Conservation (phyloP, 1,140 invertebrate genomes). For the Listronotus oregonensis region DNA sequence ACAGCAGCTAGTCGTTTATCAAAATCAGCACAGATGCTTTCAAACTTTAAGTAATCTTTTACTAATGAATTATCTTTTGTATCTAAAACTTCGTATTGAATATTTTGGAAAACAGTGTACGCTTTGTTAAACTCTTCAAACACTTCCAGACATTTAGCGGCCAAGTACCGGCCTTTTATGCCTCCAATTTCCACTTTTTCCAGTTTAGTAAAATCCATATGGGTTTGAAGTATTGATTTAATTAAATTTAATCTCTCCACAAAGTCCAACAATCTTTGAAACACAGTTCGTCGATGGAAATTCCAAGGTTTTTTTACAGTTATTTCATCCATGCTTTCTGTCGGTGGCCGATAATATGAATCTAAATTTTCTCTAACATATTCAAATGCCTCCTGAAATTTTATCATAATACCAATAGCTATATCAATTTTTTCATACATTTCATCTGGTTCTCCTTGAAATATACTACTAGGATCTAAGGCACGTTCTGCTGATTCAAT, state of each 20-base stretch:
- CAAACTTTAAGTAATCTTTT: conserved; percentile 67
- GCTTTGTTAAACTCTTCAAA: conserved; percentile 74
- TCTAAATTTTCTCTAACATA: conserved; percentile 62
- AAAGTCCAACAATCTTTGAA: conserved; percentile 72
- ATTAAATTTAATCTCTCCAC: conserved; percentile 64
- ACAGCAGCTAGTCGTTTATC: conserved; percentile 77
- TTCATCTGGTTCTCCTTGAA: conserved; percentile 74
- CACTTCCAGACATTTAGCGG: conserved; percentile 58
- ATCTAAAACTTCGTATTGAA: conserved; percentile 70
- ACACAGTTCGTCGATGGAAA: conserved; percentile 73
- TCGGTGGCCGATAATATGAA: conserved; percentile 55
- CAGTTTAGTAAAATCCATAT: conserved; percentile 81
- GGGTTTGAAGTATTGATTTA: conserved; percentile 72
- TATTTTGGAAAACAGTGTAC: conserved; percentile 72
- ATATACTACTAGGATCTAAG: conserved; percentile 66
- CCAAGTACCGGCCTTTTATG: conserved; percentile 71
- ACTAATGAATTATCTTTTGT: conserved; percentile 70
- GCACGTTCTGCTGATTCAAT: conserved; percentile 66
- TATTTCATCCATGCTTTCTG: conserved; percentile 23
- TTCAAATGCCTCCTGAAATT: conserved; percentile 58
- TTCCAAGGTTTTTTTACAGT: conserved; percentile 66
- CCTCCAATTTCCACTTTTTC: conserved; percentile 87
- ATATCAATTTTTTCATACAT: conserved; percentile 60
- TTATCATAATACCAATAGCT: conserved; percentile 58
- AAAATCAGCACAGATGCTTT: conserved; percentile 64